phyloP scores from a whole-genome alignment of 1,140 invertebrate genomes.

The Trichonephila inaurata region DNA sequence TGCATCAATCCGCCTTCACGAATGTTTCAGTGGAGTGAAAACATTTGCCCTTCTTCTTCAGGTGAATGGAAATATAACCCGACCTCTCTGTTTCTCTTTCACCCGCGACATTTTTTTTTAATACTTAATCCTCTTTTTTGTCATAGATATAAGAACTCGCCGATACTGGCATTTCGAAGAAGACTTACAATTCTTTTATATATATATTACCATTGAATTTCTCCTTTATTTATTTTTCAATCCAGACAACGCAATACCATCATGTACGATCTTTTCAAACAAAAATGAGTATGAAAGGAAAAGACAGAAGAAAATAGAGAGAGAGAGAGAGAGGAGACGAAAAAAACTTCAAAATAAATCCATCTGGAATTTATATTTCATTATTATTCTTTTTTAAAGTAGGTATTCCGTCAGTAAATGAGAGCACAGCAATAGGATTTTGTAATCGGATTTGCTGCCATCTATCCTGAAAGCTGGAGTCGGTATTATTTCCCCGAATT shows the following conservation, averaged over 20 bases:
- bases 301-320: not conserved
- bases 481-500: slow-evolving; percentile 72
- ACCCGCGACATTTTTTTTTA: slow-evolving; percentile 3
- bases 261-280: slow-evolving; percentile 12
- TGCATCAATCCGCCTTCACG: not conserved
- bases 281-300: slow-evolving; percentile 27
- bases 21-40: not conserved
- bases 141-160: slow-evolving; percentile 13
- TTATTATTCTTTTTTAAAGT: slow-evolving; percentile 57
- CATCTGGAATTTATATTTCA: slow-evolving; percentile 55
- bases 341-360: slow-evolving; percentile 36
- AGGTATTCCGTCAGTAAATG: slow-evolving; percentile 67
- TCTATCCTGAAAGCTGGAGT: not conserved
- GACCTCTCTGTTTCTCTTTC: slow-evolving; percentile 12
- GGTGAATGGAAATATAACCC: slow-evolving; percentile 43
- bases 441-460: slow-evolving; percentile 74
- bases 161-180: slow-evolving; percentile 24
- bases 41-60: not conserved
- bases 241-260: slow-evolving; percentile 47
- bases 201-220: not conserved
- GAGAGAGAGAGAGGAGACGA: not conserved
- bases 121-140: not conserved
- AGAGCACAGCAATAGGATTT: slow-evolving; percentile 71
- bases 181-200: not conserved
- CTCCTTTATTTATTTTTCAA: slow-evolving; percentile 55